These are phyloP conservation scores for Alca torda DNA, from an alignment of 2,797 vertebrate genomes.

Conservation along the genomic window DNA sequence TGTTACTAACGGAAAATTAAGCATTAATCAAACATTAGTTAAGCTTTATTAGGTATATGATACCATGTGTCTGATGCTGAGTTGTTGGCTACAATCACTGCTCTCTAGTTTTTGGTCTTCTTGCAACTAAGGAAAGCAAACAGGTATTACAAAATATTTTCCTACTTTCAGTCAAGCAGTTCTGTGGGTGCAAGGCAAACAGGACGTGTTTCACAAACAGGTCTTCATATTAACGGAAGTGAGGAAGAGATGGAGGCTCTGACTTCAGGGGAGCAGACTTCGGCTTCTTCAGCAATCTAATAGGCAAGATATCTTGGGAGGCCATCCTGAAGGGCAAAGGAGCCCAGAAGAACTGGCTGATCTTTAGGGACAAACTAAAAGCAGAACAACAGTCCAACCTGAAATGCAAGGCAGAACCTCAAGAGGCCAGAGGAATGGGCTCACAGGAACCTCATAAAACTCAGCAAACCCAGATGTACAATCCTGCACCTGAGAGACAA, in stretches of 20 bases:
- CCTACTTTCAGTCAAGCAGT: background rate
- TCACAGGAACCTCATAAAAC: background rate
- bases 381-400: background rate
- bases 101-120: background rate
- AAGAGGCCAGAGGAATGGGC: background rate
- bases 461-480: background rate
- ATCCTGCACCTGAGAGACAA: background rate
- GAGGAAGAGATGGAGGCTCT: background rate
- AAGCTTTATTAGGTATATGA: background rate
- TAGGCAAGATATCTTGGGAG: background rate
- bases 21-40: background rate
- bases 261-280: background rate
- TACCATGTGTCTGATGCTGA: background rate
- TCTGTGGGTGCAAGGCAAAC: background rate
- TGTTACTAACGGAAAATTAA: constrained; percentile 15
- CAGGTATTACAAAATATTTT: background rate
- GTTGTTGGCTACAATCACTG: background rate
- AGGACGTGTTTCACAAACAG: background rate
- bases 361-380: background rate
- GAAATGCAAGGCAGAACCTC: background rate
- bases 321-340: background rate
- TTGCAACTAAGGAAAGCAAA: background rate
- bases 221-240: background rate
- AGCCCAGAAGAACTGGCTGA: background rate
- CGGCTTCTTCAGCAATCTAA: background rate